phyloP scores from a whole-genome alignment of 2,888 invertebrate species.

The Apamea sordens region DNA sequence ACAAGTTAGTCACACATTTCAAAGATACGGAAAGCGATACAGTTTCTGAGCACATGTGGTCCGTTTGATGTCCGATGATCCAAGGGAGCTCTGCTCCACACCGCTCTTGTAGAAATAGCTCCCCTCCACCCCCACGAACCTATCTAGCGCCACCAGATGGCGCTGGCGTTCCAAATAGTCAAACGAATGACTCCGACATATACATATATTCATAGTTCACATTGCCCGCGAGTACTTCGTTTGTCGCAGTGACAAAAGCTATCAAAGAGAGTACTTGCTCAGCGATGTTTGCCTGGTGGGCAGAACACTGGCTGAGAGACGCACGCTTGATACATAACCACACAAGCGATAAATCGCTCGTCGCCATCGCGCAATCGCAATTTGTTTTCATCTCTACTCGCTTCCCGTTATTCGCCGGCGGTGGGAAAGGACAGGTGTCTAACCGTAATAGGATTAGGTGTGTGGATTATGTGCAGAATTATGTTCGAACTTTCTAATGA shows the following conservation, averaged over 20 bases:
- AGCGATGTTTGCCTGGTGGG: neutral
- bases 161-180: no score
- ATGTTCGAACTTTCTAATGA: slow-evolving; percentile 21
- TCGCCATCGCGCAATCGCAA: neutral
- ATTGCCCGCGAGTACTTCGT: neutral
- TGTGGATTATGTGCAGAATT: slow-evolving; percentile 34
- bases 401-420: neutral
- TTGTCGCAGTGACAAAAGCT: neutral
- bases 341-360: neutral
- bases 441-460: slow-evolving; percentile 10
- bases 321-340: neutral
- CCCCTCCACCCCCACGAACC: no score
- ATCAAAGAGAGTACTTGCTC: neutral
- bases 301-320: neutral
- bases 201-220: no score
- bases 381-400: neutral
- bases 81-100: no score
- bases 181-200: no score
- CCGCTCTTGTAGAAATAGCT: no score
- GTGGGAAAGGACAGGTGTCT: neutral
- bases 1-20: no score
- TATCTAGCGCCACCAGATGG: no score
- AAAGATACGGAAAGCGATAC: no score
- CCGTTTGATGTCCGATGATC: no score
- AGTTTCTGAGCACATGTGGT: no score